These are phyloP conservation scores for Ahaetulla prasina DNA, from an alignment of 2,113 vertebrate genomes.

Conservation along the genomic window DNA sequence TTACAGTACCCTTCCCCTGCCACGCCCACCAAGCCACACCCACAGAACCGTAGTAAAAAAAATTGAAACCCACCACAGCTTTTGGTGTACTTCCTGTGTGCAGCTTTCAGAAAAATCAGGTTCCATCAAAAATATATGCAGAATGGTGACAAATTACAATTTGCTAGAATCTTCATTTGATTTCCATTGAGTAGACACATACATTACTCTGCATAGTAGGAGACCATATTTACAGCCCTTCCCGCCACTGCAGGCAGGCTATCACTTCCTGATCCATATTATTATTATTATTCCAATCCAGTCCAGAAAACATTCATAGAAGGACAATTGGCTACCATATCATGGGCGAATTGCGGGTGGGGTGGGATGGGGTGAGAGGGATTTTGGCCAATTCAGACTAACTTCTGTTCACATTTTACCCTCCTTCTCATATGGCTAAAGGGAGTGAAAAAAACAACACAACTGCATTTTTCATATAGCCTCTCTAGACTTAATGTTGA, in stretches of 20 bases:
- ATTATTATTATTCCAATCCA: background rate
- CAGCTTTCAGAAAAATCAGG: accelerated
- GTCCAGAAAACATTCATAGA: background rate
- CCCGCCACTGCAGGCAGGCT: background rate
- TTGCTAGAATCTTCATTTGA: background rate
- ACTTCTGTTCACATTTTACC: background rate
- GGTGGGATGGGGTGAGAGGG: background rate
- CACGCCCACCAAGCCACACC: no score
- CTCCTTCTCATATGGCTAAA: background rate
- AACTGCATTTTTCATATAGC: background rate
- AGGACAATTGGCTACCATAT: background rate
- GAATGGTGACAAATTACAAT: background rate
- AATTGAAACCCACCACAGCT: no score
- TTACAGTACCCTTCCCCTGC: no score
- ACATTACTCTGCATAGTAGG: background rate
- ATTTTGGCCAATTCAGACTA: background rate
- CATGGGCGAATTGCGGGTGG: background rate
- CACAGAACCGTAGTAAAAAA: no score
- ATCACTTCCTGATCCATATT: background rate
- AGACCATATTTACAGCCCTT: background rate
- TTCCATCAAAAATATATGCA: background rate
- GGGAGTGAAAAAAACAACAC: background rate
- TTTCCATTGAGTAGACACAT: background rate
- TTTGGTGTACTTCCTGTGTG: background rate
- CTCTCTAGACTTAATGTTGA: background rate